These are phyloP conservation scores for Danaus melanippus DNA, from an alignment of 1,140 invertebrate genomes.

Conservation along the genomic window DNA sequence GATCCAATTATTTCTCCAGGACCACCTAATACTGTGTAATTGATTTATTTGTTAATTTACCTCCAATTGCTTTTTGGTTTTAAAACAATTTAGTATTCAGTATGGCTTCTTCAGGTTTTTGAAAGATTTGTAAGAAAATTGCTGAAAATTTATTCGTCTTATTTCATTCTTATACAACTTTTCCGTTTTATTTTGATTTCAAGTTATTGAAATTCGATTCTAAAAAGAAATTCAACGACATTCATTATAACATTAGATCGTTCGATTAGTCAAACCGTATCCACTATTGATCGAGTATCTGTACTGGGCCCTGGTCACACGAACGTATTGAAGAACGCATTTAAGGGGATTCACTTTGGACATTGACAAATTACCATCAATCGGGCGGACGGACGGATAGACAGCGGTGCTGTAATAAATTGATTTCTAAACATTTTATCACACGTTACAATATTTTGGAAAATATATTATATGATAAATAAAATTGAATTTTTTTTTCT, in stretches of 20 bases:
- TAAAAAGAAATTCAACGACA: too few species aligned
- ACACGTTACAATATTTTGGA: too few species aligned
- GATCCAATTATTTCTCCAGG: constrained; percentile 54
- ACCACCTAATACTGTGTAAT: constrained; percentile 45
- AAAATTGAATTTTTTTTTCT: too few species aligned
- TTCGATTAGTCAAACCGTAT: neutral
- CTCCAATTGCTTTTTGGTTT: constrained; percentile 6
- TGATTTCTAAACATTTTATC: constrained; percentile 17
- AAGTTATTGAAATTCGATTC: too few species aligned
- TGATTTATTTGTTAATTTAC: constrained; percentile 49
- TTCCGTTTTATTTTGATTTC: too few species aligned
- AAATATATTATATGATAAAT: too few species aligned
- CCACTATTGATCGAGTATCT: constrained; percentile 9
- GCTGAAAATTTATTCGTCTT: too few species aligned
- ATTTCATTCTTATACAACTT: too few species aligned
- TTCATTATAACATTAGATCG: too few species aligned
- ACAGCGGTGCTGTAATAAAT: constrained; percentile 18
- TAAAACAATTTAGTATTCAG: too few species aligned
- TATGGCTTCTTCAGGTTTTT: too few species aligned
- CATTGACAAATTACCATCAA: constrained; percentile 20
- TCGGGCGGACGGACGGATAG: constrained; percentile 16
- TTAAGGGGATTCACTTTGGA: constrained; percentile 19
- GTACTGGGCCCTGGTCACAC: constrained; percentile 12
- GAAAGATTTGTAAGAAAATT: too few species aligned
- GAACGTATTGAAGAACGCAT: constrained; percentile 18